A percentile compares a stretch with the other conserved stretches of the same genome.
phyloP scores from a whole-genome alignment of 2,888 invertebrate genomes.

The Cheilosia urbana region DNA sequence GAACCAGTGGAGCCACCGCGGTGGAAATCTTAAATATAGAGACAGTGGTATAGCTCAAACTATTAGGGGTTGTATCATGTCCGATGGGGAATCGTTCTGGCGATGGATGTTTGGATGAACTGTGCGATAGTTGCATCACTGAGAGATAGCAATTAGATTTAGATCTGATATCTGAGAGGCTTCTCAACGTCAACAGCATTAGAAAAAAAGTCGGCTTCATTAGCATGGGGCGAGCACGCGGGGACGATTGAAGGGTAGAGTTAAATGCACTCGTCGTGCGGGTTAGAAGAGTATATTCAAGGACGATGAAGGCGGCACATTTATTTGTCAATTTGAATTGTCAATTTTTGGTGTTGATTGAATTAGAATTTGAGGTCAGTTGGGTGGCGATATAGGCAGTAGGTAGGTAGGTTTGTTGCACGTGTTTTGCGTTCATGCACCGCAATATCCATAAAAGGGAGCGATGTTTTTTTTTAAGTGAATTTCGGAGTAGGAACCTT shows the following conservation, averaged over 20 bases:
- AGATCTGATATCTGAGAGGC: conserved; percentile 29
- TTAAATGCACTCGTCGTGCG: conserved; percentile 63
- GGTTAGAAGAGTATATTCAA: conserved; percentile 59
- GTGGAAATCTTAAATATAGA: conserved; percentile 37
- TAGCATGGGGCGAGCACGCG: conserved; percentile 27
- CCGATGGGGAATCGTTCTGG: conserved; percentile 44
- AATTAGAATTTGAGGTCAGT: conserved; percentile 34
- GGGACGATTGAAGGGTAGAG: conserved; percentile 54
- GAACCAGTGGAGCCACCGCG: conserved; percentile 65
- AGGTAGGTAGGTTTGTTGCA: neutral
- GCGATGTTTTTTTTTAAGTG: no score
- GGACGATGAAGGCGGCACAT: conserved; percentile 13
- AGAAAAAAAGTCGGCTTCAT: conserved; percentile 41
- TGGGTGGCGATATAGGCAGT: neutral
- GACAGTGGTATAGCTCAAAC: neutral
- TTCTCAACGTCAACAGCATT: conserved; percentile 53
- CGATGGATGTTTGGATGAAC: conserved; percentile 62
- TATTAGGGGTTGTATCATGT: conserved; percentile 31
- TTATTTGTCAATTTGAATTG: conserved; percentile 53
- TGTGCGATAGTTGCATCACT: conserved; percentile 62
- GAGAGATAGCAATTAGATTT: conserved; percentile 52
- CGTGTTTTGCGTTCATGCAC: no score
- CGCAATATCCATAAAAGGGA: no score
- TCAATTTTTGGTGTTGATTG: conserved; percentile 56
- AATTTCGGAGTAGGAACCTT: no score